Evolutionary conservation across 2,797 vertebrate species (phyloP), one percentile per base, ranked within the genome.

Genomic region (Sebastes flavidus): DNA sequence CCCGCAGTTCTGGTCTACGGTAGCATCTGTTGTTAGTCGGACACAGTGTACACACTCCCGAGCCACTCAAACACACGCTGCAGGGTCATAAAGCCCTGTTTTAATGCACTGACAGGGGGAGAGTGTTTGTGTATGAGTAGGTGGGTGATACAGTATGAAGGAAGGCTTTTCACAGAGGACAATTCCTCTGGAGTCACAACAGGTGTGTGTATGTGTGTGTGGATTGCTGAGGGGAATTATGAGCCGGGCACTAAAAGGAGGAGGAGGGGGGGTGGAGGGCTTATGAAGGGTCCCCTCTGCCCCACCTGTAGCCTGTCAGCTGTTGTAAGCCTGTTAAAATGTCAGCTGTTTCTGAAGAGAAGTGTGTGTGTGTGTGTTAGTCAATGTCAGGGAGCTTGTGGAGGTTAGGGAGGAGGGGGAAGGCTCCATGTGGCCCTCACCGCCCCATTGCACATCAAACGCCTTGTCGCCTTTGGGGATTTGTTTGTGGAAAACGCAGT

Each of bases 261-360:
- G 42, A 2, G 20, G 77, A 16, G 81, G 76, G 49, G 82, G 52
- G 65, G 75, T 63, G 78, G 84, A 80, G 88, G 94, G 85, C 90
- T 95, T 95, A 94, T 94, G 94, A 91, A 93, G 89, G 83, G 87
- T 92, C 90, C 88, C 91, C 94, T 92, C 89, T 92, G 93, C 90
- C 92, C 94, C 95, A 96, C 96, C 95, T 96, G 95, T 95, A 95
- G 94, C 90, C 90, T 93, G 94, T 96, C 96, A 96, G 95, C 95
- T 96, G 95, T 94, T 95, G 90, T 91, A 93, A 94, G 95, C 90
- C 94, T 95, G 93, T 96, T 95, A 94, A 95, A 96, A 92, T 87
- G 93, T 96, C 96, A 96, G 95, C 96, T 96, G 96, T 96, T 95
- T 95, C 91, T 95, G 95, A 95, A 93, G 91, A 93, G 91, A 92